A percentile compares a stretch with the other conserved stretches of the same genome.
Evolutionary conservation across 1,140 invertebrate genomes (phyloP).

Genomic region (Teleogryllus occipitalis): DNA sequence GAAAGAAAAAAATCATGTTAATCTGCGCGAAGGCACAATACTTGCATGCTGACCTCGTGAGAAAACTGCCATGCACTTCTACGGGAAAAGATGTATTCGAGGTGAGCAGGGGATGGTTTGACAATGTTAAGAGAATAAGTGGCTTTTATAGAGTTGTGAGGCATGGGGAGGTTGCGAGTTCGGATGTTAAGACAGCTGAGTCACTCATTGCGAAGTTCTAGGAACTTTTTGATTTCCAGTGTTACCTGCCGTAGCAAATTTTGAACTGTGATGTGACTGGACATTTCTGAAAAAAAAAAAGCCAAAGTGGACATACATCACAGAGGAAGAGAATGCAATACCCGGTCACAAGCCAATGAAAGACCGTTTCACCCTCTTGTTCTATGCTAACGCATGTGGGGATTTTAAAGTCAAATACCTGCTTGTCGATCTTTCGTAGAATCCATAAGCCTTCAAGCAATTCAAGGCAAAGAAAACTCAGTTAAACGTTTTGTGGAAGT

Average conservation of each 20-base stretch:
- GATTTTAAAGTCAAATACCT: conserved; percentile 37
- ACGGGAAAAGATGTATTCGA: conserved; percentile 17
- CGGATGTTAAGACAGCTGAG: conserved; percentile 27
- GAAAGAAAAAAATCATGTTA: not conserved
- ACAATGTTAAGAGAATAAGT: conserved; percentile 23
- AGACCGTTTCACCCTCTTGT: conserved; percentile 38
- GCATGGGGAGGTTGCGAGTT: conserved; percentile 27
- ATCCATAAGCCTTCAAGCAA: conserved; percentile 14
- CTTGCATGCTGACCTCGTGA: conserved; percentile 22
- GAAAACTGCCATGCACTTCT: conserved; percentile 19
- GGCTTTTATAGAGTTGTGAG: conserved; percentile 25
- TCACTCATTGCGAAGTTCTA: conserved; percentile 32
- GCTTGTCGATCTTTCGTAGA: conserved; percentile 36
- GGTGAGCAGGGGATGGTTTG: conserved; percentile 24
- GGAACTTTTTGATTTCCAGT: conserved; percentile 33
- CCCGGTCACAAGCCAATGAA: conserved; percentile 38
- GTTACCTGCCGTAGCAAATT: conserved; percentile 34
- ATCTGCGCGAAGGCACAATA: conserved; percentile 26
- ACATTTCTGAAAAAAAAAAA: conserved; percentile 42
- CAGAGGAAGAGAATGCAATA: conserved; percentile 33
- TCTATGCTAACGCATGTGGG: conserved; percentile 36
- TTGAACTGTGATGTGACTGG: conserved; percentile 38
- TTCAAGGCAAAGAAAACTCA: conserved; percentile 22
- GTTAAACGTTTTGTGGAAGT: conserved; percentile 26
- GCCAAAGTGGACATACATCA: conserved; percentile 36